phyloP scores from a whole-genome alignment of 2,797 vertebrate genomes.

The Melanotaenia boesemani region DNA sequence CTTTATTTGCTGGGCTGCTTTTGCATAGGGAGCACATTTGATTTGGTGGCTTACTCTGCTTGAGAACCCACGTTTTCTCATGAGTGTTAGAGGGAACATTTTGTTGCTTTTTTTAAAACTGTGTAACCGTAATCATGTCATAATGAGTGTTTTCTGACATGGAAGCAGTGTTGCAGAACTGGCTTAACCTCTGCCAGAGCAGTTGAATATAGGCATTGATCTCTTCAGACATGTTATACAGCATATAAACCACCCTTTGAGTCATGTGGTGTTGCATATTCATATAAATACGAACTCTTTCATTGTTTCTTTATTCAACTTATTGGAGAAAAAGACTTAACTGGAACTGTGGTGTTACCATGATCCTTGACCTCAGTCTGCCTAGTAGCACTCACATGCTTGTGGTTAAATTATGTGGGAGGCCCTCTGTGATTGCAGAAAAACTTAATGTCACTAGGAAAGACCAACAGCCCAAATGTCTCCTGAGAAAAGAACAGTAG shows the following conservation, averaged over 20 bases:
- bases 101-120: constrained; percentile 65
- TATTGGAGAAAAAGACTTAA: constrained; percentile 26
- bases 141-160: constrained; percentile 74
- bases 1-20: constrained; percentile 73
- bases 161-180: constrained; percentile 71
- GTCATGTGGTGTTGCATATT: background rate
- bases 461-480: background rate
- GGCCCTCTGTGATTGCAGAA: constrained; percentile 7
- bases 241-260: constrained; percentile 11
- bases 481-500: background rate
- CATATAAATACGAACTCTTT: background rate
- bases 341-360: constrained; percentile 12
- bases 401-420: constrained; percentile 15
- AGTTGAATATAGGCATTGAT: constrained; percentile 30
- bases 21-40: constrained; percentile 66
- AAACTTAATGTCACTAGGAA: background rate
- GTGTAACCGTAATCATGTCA: constrained; percentile 78
- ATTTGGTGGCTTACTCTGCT: constrained; percentile 72
- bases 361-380: constrained; percentile 54
- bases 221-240: constrained; percentile 25
- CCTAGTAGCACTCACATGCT: constrained; percentile 50
- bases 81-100: constrained; percentile 63
- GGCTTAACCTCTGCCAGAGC: constrained; percentile 53
- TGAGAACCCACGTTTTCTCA: constrained; percentile 68
- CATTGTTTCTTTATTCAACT: background rate